phyloP scores from a whole-genome alignment of 2,888 invertebrate genomes.

The Kuschelorhynchus macadamiae region DNA sequence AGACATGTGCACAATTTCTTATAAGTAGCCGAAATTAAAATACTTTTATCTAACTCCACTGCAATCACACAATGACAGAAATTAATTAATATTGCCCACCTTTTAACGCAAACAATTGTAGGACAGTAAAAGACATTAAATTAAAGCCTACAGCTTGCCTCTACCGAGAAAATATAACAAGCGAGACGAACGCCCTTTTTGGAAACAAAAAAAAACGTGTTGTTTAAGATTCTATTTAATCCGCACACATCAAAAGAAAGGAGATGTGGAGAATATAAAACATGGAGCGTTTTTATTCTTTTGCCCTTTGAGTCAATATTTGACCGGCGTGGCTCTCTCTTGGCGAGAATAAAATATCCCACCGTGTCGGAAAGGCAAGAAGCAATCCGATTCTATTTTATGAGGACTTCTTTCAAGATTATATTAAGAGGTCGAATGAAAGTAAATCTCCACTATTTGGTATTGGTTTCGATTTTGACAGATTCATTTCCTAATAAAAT shows the following conservation, averaged over 20 bases:
- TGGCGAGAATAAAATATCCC: conserved; percentile 36
- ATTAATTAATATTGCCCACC: no score
- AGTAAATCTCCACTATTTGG: conserved; percentile 31
- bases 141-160: no score
- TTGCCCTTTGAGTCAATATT: conserved; percentile 38
- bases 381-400: conserved; percentile 33
- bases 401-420: conserved; percentile 29
- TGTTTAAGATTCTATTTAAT: conserved; percentile 33
- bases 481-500: no score
- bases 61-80: no score
- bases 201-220: conserved; percentile 23
- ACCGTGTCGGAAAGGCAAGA: conserved; percentile 31
- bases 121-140: no score
- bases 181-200: neutral
- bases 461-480: conserved; percentile 13
- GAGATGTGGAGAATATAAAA: conserved; percentile 35
- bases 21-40: no score
- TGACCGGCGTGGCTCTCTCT: conserved; percentile 38
- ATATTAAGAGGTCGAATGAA: conserved; percentile 35
- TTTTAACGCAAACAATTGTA: no score
- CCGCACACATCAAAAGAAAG: conserved; percentile 34
- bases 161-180: no score
- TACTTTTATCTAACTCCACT: no score
- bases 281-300: conserved; percentile 35
- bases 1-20: no score